Base-by-base conservation (phyloP, 2,888 invertebrate species). In the Watsonalla cultraria region DNA sequence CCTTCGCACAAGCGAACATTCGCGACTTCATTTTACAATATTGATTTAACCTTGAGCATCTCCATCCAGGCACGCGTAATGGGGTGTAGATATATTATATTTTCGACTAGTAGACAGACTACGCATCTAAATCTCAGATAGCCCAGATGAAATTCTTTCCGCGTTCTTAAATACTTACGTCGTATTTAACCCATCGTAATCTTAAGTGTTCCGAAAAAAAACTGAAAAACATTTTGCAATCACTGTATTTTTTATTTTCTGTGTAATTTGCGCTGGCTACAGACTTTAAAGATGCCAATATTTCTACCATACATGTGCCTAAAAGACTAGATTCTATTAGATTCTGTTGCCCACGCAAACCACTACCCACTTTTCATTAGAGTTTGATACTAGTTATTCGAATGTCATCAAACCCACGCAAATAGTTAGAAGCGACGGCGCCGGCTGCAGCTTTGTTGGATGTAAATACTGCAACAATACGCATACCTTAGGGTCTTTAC, bases 21-120 rank as follows among this genome's bases (percentile, higher is more conserved):
- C 64, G 73, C 65, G 66, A 74, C 65, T 73, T 59, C 51, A 65
- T 67, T 68, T 69, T 59, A 73, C 71, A 65, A 72, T 78, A 81
- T 82, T 76, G 73, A 76, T 80, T 70, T 68, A 70, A 72, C 82
- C 82, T 82, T 82, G 80, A 67, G 61, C 57, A 64, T 62, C 64
- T 66, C 58, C 56, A 63, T 65, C 64, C 60, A 52, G 54, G 52
- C 58, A 55, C 54, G 56, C 60, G 37, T 49, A 15, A 9, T 39
- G 37, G 68, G 62, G 60, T 61, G 58, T 61, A 59, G 60, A 59
- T 58, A 65, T 61, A 65, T 64, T 68, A 65, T 61, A 65, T 64
- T 58, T 58, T 60, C 53, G 56, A 54, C 54, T 56, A 13, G 11
- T 39, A 13, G 49, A 7, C 49, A 49, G 37, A 37, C 37, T 49